Conservation (phyloP, 30 jellyfish, hydroid and myxozoan genomes). For the Euphysa ruthae region DNA sequence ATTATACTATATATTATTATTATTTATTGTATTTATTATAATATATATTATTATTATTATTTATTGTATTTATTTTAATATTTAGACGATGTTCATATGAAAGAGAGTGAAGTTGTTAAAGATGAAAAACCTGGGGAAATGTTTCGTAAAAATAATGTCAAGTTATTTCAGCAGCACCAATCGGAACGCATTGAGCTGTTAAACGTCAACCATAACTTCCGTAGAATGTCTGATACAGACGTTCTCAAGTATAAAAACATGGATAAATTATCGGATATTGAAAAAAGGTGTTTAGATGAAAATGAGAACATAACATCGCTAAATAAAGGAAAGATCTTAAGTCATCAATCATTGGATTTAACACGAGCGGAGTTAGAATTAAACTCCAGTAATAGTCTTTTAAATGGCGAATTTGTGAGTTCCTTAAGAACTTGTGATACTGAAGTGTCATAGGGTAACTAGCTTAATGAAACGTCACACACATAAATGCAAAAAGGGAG, state of each 20-base stretch:
- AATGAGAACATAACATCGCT: too few relatives aligned
- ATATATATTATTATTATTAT: background rate
- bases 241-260: background rate
- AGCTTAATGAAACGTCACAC: too few relatives aligned
- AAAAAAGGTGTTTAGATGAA: background rate
- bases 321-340: too few relatives aligned
- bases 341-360: too few relatives aligned
- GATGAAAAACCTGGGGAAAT: background rate
- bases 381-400: too few relatives aligned
- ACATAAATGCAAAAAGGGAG: too few relatives aligned
- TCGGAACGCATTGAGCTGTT: background rate
- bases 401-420: too few relatives aligned
- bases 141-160: background rate
- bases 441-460: too few relatives aligned
- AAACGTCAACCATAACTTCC: background rate
- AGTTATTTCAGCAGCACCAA: background rate
- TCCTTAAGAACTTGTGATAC: too few relatives aligned
- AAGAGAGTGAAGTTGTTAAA: too few relatives aligned
- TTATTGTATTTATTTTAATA: background rate
- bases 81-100: background rate
- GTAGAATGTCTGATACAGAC: background rate
- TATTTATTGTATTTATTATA: background rate
- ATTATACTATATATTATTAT: background rate
- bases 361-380: too few relatives aligned
- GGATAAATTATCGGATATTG: background rate